Conservation (phyloP, 2,797 vertebrate genomes). For the Okamejei kenojei region DNA sequence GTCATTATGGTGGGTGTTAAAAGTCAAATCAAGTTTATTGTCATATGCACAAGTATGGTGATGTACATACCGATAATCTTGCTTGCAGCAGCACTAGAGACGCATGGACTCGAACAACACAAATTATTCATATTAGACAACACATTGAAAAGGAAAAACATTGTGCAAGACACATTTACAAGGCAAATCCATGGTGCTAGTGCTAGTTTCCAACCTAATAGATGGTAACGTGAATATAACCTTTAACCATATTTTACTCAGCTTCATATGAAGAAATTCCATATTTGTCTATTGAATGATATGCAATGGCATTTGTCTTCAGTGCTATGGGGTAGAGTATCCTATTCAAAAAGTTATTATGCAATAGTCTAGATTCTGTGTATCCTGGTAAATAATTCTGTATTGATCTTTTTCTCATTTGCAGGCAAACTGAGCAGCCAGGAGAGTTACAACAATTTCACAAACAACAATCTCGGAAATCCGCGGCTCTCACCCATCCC, state of each 20-base stretch:
- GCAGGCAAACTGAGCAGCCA: constrained; percentile 87
- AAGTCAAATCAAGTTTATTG: neutral
- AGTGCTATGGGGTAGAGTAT: constrained; percentile 6
- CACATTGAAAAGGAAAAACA: too few relatives aligned
- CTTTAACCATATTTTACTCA: neutral
- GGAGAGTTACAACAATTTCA: constrained; percentile 91
- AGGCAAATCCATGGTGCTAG: neutral
- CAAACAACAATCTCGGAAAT: constrained; percentile 91
- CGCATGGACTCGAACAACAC: too few relatives aligned
- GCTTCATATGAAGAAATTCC: neutral
- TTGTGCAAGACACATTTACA: neutral
- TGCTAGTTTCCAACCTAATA: neutral
- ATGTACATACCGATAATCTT: too few relatives aligned
- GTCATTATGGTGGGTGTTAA: neutral
- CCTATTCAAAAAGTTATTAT: neutral
- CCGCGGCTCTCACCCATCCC: constrained; percentile 84
- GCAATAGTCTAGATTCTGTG: neutral
- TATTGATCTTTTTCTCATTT: constrained; percentile 32
- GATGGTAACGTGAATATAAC: neutral
- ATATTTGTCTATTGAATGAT: constrained; percentile 17
- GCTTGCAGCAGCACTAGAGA: neutral
- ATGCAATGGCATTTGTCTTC: neutral
- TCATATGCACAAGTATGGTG: too few relatives aligned
- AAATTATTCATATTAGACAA: too few relatives aligned
- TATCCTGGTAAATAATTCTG: neutral